Conservation (phyloP, 2,797 vertebrate genomes). For the Ficedula albicollis region DNA sequence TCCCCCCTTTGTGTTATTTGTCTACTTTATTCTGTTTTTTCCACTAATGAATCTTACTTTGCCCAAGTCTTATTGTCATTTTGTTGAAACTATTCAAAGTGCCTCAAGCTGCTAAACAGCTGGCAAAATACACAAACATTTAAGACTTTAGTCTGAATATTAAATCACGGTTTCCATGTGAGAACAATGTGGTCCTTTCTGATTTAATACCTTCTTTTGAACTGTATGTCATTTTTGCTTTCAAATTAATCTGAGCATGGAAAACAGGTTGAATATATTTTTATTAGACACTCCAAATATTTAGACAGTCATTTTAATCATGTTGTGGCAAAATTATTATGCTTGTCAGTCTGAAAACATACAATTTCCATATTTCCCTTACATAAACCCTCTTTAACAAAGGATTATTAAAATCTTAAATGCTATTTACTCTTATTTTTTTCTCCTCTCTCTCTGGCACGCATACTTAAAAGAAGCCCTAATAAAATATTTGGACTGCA, state of each 20-base stretch:
- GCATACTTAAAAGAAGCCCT: slow-evolving; percentile 56
- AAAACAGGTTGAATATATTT: slow-evolving; percentile 70
- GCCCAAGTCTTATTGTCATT: slow-evolving; percentile 65
- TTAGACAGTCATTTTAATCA: slow-evolving; percentile 78
- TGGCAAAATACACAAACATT: slow-evolving; percentile 69
- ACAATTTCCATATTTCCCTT: slow-evolving; percentile 74
- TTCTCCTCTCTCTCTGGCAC: slow-evolving; percentile 43
- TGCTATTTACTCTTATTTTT: slow-evolving; percentile 74
- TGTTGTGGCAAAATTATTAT: slow-evolving; percentile 76
- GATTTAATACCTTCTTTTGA: slow-evolving; percentile 77
- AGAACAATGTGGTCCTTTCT: slow-evolving; percentile 70
- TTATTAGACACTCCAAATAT: slow-evolving; percentile 77
- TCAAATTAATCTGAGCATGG: slow-evolving; percentile 73
- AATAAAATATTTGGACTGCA: slow-evolving; percentile 72
- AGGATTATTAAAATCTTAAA: slow-evolving; percentile 79
- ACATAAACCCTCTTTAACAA: slow-evolving; percentile 73
- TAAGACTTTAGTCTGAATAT: slow-evolving; percentile 74
- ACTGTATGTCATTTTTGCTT: slow-evolving; percentile 73
- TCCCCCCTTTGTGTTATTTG: fast-evolving
- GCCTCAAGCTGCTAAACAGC: slow-evolving; percentile 72
- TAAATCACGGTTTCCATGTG: slow-evolving; percentile 70
- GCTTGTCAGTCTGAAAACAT: slow-evolving; percentile 76
- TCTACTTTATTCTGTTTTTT: not conserved
- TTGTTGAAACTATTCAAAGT: slow-evolving; percentile 68
- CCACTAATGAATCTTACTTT: slow-evolving; percentile 40